phyloP scores from a whole-genome alignment of 2,888 invertebrate species.

The Drosophila borealis region DNA sequence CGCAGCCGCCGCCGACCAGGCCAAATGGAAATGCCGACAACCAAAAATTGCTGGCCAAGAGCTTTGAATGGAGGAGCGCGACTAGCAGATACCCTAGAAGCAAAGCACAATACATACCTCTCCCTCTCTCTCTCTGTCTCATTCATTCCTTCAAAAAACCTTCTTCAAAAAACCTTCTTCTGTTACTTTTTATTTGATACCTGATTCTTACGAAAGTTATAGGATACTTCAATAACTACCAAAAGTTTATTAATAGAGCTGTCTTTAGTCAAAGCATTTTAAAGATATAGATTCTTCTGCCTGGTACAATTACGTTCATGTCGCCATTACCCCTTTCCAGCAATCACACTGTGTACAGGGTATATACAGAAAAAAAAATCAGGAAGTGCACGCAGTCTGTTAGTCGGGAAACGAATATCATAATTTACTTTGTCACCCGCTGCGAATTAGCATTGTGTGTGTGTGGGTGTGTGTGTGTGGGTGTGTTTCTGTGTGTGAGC shows the following conservation, averaged over 20 bases:
- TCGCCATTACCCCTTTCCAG: background rate
- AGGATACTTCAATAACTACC: too few species aligned
- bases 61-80: background rate
- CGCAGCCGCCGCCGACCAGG: slow-evolving; percentile 52
- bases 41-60: slow-evolving; percentile 46
- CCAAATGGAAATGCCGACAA: slow-evolving; percentile 68
- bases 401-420: slow-evolving; percentile 80
- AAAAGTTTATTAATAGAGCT: too few species aligned
- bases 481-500: slow-evolving; percentile 20
- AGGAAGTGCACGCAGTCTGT: slow-evolving; percentile 80
- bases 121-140: too few species aligned
- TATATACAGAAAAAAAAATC: slow-evolving; percentile 19
- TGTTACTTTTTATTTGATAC: too few species aligned
- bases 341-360: background rate
- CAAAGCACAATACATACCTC: background rate
- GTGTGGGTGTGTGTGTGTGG: slow-evolving; percentile 22
- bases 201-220: too few species aligned
- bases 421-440: slow-evolving; percentile 82
- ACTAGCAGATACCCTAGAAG: slow-evolving; percentile 3
- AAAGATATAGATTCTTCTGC: too few species aligned
- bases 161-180: too few species aligned
- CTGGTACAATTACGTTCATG: background rate
- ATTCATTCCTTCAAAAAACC: too few species aligned
- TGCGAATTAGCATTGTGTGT: slow-evolving; percentile 73
- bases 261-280: too few species aligned